Evolutionary conservation across 2,888 invertebrate genomes (phyloP), one percentile per base, ranked within the genome.

Genomic region (Prosopocoilus inquinatus): DNA sequence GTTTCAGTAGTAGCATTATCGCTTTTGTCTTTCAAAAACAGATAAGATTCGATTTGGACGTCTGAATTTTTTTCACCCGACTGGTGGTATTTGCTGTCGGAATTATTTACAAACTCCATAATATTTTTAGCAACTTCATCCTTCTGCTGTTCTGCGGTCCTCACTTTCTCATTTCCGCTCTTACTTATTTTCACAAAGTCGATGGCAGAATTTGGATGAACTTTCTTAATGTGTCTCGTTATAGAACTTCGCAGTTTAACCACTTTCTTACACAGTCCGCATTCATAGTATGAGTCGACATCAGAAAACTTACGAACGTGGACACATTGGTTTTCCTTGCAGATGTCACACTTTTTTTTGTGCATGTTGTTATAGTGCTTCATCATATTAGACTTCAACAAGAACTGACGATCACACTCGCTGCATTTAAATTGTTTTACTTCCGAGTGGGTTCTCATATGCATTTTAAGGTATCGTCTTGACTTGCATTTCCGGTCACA

Each of bases 211-310:
- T 67, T 64, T 2, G 70, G 64, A 63, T 78, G 78, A 12, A 61
- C 62, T 35, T 59, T 66, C 43, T 65, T 67, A 12, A 77, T 62
- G 62, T 78, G 78, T 15, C 75, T 64, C 45, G 66, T 59, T 15
- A 78, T 56, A 4, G 76, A 77, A 58, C 70, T 69, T 35, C 66
- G 67, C 33, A 73, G 59, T 64, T 77, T 76, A 47, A 78, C 67
- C 33, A 66, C 66, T 36, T 67, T 70, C 7, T 67, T 57, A 55
- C 77, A 77, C 43, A 71, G 63, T 3, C 71, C 70, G 61, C 77
- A 77, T 8, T 64, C 60, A 58, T 65, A 69, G 45, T 56, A 62
- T 43, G 56, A 57, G 7, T 53, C 57, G n/a, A 45, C 50, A 35
- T 68, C 53, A 50, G 47, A 16, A 8, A 47, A 11, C 45, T 48